Base-by-base conservation (phyloP, 2,113 vertebrate species). In the Sphyrna mokarran region DNA sequence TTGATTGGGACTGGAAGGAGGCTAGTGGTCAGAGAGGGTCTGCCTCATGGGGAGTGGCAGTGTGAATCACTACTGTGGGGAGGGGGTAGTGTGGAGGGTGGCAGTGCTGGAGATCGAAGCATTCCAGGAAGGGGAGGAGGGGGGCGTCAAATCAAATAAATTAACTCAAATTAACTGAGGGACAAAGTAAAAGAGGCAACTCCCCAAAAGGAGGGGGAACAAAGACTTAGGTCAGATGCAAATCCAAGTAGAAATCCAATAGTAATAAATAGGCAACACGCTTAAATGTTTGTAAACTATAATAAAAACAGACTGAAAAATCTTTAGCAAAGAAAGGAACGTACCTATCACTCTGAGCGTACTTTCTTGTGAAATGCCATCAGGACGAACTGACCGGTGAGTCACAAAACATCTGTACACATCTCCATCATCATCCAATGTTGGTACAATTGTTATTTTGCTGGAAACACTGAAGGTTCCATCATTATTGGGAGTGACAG, bases 381-480 rank as follows among this genome's bases (percentile, higher is more conserved):
- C n/a, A 3, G 0, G 0, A 40, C 95, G 83, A 63, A 10, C 61
- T 66, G 96, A 96, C 20, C 0, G 13, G 63, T 97, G 96, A 0
- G 0, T 0, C 37, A 96, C 66, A 23, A 85, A 80, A 96, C 97
- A 97, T 37, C 80, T 96, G 93, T 96, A 96, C 26, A 66, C 0
- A 1, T 76, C 96, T 61, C 86, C 94, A 58, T 2, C n/a, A 66
- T 96, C 96, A 78, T 96, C 83, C 87, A 72, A 37, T 90, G 86
- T 72, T 4, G 96, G 95, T 1, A 94, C 96, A 76, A 96, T 76
- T 2, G 20, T 96, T 76, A 97, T 61, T 43, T 0, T 29, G 95
- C 96, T 97, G 86, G 95, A 96, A 10, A 78, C 43, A 89, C 43
- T 96, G 96, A 96, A 97, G 0, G 96, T 96, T 20, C 96, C 96